Evolutionary conservation across 2,888 invertebrate genomes (phyloP).

Genomic region (Balanococcus diminutus): DNA sequence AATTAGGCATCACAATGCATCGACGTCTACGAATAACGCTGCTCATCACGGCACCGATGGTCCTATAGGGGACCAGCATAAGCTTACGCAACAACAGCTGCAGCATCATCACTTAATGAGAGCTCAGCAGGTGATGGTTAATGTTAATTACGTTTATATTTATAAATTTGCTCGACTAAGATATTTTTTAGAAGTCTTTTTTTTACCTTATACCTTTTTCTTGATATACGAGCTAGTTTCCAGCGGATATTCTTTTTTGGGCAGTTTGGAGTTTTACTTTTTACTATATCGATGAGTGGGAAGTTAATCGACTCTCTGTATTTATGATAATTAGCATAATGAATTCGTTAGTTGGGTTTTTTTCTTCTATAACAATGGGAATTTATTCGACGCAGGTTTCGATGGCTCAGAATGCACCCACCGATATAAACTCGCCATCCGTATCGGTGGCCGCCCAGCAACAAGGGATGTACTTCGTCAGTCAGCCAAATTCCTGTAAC

Average conservation of each 20-base stretch:
- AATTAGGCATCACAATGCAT: conserved; percentile 5
- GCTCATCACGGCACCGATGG: conserved; percentile 5
- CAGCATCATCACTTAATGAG: conserved; percentile 10
- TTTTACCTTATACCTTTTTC: background rate
- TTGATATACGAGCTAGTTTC: background rate
- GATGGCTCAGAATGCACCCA: conserved; percentile 72
- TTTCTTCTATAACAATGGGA: background rate
- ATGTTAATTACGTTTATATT: conserved; percentile 7
- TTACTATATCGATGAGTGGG: background rate
- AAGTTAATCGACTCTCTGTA: background rate
- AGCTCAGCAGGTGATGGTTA: conserved; percentile 29
- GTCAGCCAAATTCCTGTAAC: background rate
- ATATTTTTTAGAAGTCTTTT: background rate
- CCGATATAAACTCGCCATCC: conserved; percentile 74
- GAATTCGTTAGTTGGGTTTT: background rate
- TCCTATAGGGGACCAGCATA: conserved; percentile 24
- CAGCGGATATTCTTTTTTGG: background rate
- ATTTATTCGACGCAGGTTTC: conserved; percentile 70
- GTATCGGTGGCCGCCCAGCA: conserved; percentile 85
- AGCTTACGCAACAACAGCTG: conserved; percentile 26
- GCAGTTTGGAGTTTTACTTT: background rate
- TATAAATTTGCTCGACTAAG: background rate
- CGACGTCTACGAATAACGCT: background rate
- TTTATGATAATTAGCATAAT: conserved; percentile 24
- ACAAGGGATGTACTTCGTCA: conserved; percentile 75